A percentile compares a stretch with the other conserved stretches of the same genome.
These are phyloP conservation scores for Chloroceryle inda DNA, from an alignment of 2,797 vertebrate genomes.

Conservation along the genomic window DNA sequence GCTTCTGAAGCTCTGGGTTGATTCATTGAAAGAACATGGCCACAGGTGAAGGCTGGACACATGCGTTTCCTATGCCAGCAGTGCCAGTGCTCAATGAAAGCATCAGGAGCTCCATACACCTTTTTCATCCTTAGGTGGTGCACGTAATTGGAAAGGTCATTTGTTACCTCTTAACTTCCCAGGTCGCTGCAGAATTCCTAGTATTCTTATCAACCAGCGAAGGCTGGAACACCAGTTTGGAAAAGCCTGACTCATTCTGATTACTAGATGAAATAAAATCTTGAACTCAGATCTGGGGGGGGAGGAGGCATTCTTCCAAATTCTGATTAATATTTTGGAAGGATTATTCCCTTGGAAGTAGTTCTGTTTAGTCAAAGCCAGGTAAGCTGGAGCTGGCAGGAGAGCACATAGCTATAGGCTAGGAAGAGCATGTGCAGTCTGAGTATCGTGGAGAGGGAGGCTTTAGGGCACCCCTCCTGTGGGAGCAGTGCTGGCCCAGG, in stretches of 20 bases:
- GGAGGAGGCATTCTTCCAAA: not conserved
- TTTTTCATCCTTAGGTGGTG: not conserved
- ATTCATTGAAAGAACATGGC: not conserved
- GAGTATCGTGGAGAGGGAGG: not conserved
- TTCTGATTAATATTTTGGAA: not conserved
- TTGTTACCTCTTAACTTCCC: not conserved
- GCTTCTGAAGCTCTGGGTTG: not conserved
- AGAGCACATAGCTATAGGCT: not conserved
- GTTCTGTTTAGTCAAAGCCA: not conserved
- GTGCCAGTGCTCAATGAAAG: not conserved
- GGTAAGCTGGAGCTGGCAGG: not conserved
- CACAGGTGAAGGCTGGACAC: not conserved
- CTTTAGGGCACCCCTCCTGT: fast-evolving
- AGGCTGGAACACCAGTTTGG: not conserved
- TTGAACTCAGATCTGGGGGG: not conserved
- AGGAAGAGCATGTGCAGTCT: not conserved
- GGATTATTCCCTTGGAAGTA: not conserved
- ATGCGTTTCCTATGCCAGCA: not conserved
- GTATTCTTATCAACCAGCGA: not conserved
- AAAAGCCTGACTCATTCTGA: not conserved
- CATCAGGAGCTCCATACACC: not conserved
- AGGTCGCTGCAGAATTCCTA: not conserved
- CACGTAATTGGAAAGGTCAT: not conserved
- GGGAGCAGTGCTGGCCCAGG: fast-evolving
- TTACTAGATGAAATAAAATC: not conserved